Evolutionary conservation across 2,797 vertebrate species (phyloP).

Genomic region (Manis pentadactyla): DNA sequence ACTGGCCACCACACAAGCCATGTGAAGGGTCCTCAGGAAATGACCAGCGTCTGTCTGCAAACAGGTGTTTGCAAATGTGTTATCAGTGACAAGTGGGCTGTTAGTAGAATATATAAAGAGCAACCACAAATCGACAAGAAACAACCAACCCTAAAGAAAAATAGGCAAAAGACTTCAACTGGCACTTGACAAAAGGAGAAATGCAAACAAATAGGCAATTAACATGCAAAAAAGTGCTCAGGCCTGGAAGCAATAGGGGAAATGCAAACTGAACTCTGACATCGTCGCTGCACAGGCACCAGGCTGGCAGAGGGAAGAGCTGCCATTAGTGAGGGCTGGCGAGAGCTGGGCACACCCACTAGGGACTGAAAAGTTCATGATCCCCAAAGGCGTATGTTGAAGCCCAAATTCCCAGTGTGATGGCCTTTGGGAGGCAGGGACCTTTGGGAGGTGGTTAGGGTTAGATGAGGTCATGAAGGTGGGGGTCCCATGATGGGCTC

Average conservation of each 20-base stretch:
- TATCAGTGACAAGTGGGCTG: too few species aligned
- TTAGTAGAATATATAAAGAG: not conserved
- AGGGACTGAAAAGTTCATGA: not conserved
- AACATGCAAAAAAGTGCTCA: not conserved
- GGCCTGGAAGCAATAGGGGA: accelerated
- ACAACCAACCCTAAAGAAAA: not conserved
- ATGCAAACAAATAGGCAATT: accelerated
- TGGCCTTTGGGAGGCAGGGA: not conserved
- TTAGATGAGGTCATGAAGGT: not conserved
- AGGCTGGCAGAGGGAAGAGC: accelerated
- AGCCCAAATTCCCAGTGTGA: accelerated
- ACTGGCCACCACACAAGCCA: too few species aligned
- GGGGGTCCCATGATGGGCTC: not conserved
- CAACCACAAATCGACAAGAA: not conserved
- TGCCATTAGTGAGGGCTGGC: accelerated
- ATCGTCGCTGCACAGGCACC: accelerated
- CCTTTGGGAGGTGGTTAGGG: not conserved
- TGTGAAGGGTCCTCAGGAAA: too few species aligned
- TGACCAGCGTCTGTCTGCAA: not conserved
- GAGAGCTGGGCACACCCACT: too few species aligned
- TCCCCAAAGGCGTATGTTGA: not conserved
- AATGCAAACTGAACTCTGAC: accelerated
- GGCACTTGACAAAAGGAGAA: too few species aligned
- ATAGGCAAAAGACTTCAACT: too few species aligned
- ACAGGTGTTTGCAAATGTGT: not conserved